Evolutionary conservation across 2,113 vertebrate species (phyloP).

Genomic region (Caranx melampygus): DNA sequence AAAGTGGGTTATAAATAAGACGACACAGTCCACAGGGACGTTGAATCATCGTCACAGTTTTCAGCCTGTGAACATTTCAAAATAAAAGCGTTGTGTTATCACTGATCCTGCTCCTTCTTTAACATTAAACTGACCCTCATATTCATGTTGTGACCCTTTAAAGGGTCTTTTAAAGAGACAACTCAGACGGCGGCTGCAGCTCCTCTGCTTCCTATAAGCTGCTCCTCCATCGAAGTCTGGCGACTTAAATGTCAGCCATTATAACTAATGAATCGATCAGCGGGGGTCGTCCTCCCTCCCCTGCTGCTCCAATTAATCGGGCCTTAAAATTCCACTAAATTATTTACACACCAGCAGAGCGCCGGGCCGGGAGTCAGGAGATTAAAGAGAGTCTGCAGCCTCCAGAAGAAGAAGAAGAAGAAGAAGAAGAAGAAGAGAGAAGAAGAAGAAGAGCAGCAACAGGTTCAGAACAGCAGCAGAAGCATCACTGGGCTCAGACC

Average conservation of each 20-base stretch:
- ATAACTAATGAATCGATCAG: slow-evolving; percentile 80
- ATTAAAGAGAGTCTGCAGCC: slow-evolving; percentile 54
- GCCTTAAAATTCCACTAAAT: slow-evolving; percentile 81
- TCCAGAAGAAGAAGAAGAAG: background rate
- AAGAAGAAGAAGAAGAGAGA: too few relatives aligned
- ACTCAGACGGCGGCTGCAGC: too few relatives aligned
- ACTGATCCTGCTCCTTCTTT: too few relatives aligned
- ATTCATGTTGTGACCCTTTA: too few relatives aligned
- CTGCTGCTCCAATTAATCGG: slow-evolving; percentile 82
- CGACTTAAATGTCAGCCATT: slow-evolving; percentile 81
- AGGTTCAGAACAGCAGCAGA: background rate
- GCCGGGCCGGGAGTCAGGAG: slow-evolving; percentile 43
- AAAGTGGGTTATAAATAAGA: too few relatives aligned
- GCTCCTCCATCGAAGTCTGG: slow-evolving; percentile 33
- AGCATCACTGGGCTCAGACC: background rate
- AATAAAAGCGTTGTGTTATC: too few relatives aligned
- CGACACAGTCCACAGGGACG: too few relatives aligned
- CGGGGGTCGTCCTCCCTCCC: slow-evolving; percentile 76
- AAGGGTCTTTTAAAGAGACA: too few relatives aligned
- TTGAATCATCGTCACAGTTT: too few relatives aligned
- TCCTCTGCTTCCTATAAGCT: slow-evolving; percentile 13
- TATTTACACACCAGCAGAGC: slow-evolving; percentile 79
- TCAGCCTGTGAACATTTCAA: too few relatives aligned
- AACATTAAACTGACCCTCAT: too few relatives aligned
- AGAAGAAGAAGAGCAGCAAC: background rate